These are phyloP conservation scores for Macroglossus sobrinus DNA, from an alignment of 2,113 vertebrate species.

Conservation along the genomic window DNA sequence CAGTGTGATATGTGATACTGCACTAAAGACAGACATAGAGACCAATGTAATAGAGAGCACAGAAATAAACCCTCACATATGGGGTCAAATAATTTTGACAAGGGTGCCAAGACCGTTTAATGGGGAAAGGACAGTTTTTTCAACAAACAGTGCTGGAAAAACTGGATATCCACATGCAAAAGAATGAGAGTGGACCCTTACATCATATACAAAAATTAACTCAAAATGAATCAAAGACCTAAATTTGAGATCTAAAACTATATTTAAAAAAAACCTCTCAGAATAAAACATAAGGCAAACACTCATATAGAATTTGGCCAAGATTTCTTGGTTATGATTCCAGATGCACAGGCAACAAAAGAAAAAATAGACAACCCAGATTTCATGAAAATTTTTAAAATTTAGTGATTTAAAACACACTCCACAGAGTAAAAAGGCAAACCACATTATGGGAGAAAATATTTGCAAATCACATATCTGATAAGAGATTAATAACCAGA, in stretches of 20 bases:
- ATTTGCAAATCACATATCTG: not conserved
- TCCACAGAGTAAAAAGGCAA: no score
- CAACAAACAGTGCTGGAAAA: no score
- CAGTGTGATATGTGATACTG: no score
- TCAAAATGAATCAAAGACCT: not conserved
- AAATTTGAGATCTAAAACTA: not conserved
- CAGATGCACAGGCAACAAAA: not conserved
- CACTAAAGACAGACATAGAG: no score
- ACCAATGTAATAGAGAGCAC: no score
- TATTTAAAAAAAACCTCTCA: not conserved
- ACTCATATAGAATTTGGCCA: not conserved
- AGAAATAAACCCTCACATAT: no score
- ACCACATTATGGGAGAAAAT: not conserved
- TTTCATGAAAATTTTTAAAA: no score
- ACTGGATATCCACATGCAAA: not conserved
- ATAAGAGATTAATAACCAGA: not conserved
- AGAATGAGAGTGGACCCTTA: not conserved
- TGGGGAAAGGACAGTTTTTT: no score
- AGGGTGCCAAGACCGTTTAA: no score
- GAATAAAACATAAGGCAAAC: not conserved
- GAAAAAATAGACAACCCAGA: not conserved
- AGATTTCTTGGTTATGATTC: not conserved
- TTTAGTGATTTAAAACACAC: no score
- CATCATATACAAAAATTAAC: not conserved
- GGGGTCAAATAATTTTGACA: no score